Evolutionary conservation across 2,888 invertebrate species (phyloP), one percentile per base, ranked within the genome.

Genomic region (Autographa gamma): DNA sequence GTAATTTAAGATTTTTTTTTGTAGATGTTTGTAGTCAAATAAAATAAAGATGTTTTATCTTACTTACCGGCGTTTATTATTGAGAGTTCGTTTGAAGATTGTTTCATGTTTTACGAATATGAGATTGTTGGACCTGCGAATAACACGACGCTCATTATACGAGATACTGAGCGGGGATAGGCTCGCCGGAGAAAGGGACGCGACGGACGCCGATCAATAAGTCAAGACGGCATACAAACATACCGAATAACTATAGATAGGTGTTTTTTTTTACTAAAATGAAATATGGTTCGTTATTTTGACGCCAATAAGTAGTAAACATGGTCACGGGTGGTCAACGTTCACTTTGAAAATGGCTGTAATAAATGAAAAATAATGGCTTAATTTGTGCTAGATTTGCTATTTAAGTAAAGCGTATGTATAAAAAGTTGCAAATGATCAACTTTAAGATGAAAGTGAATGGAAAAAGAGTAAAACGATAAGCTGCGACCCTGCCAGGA

Each of bases 401-500:
- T 6, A n/a, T 7, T 48, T 48, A n/a, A 48, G n/a, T 14, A 1
- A 2, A 3, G 1, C 13, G 1, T 14, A 25, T 11, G 13, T 19
- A 19, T 19, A 54, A 19, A 56, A 56, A 56, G 13, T 19, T 2
- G 7, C 5, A 25, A 19, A 56, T 11, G 25, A 19, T 13, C 5
- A 5, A 56, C 4, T 8, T 61, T 58, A 70, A 59, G 32, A 60
- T 34, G n/a, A 16, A n/a, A 56, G 63, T 52, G 19, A 64, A 64
- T 13, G 38, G 5, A 38, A 58, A 58, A 66, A 64, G 76, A 66
- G 61, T 16, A 8, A n/a, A 48, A 69, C 79, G 79, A 74, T 56
- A 7, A 13, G 14, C 25, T 0, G 81, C 96, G 96, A 96, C 96
- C 96, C 93, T 96, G 96, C 96, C 96, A 96, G 96, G 96, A 96